Conservation (phyloP, 1,140 invertebrate genomes). For the Manduca sexta region DNA sequence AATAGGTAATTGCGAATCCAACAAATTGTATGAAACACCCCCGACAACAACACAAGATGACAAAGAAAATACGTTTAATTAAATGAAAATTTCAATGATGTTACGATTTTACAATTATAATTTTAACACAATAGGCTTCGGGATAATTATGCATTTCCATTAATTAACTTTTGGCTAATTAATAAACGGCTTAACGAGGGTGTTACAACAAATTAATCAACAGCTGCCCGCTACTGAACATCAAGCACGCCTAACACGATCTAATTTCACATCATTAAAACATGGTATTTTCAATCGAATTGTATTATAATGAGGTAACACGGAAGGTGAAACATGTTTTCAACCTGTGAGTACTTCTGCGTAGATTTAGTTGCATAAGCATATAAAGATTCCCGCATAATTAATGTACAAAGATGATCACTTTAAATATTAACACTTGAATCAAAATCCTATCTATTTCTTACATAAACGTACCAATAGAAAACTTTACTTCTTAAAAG, state of each 20-base stretch:
- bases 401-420: too few relatives aligned
- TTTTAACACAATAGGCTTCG: constrained; percentile 17
- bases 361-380: too few relatives aligned
- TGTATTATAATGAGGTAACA: too few relatives aligned
- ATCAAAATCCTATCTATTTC: too few relatives aligned
- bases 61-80: constrained; percentile 1
- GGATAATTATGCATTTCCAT: constrained; percentile 30
- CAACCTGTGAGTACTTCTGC: too few relatives aligned
- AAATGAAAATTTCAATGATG: constrained; percentile 3
- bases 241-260: not conserved
- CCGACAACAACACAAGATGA: not conserved
- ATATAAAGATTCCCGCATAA: too few relatives aligned
- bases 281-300: too few relatives aligned
- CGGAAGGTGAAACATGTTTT: too few relatives aligned
- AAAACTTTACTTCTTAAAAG: too few relatives aligned
- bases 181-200: constrained; percentile 58
- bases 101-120: constrained; percentile 4
- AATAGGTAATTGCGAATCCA: too few relatives aligned
- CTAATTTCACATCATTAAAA: not conserved
- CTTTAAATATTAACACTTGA: too few relatives aligned
- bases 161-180: constrained; percentile 62
- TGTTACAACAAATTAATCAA: constrained; percentile 66
- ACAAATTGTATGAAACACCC: not conserved
- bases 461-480: too few relatives aligned
- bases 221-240: constrained; percentile 19